Base-by-base conservation (phyloP, 2,797 vertebrate genomes). In the Ctenochaetus hawaiiensis region DNA sequence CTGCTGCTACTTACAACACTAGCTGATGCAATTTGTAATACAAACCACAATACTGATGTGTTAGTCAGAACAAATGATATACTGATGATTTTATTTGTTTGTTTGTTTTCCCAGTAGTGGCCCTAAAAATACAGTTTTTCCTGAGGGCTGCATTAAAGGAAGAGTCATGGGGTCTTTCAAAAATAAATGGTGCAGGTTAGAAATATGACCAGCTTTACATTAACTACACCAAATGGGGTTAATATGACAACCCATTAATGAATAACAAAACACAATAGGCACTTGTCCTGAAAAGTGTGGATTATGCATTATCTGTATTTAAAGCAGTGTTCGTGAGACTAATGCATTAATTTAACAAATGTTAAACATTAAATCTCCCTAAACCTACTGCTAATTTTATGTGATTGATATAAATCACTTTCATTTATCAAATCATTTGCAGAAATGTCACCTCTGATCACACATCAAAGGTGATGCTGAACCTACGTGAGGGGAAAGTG, bases 51-150 rank as follows among this genome's bases (percentile, higher is more conserved):
- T 4, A 59, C 47, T 61, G 44, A 47, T 18, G n/a, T 44, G 43
- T 54, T 44, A 17, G 26, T 41, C 63, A 58, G 16, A 72, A 23
- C 59, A 64, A 78, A 68, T 61, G 62, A 17, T 48, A 63, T 16
- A 20, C 43, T 43, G 48, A 56, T 30, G 16, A 56, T 54, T 67
- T 65, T 26, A 5, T 14, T 67, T 66, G 63, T 56, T 43, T 73
- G 47, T n/a, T 6, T 65, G 52, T 12, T 20, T 52, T 44, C 54
- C 5, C 23, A 57, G 18, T 26, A 16, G 30, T 48, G 18, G 41
- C 58, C 47, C 48, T 76, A 30, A 58, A 54, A 37, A 62, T 61
- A 9, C 17, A 10, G 12, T 58, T 62, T 53, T 3, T 70, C 61
- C 5, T 49, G 34, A 34, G 16, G 61, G 62, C 23, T 69, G n/a